These are phyloP conservation scores for Holothuria scabra DNA, from an alignment of 53 echinoderm and acorn worm genomes.

Conservation along the genomic window DNA sequence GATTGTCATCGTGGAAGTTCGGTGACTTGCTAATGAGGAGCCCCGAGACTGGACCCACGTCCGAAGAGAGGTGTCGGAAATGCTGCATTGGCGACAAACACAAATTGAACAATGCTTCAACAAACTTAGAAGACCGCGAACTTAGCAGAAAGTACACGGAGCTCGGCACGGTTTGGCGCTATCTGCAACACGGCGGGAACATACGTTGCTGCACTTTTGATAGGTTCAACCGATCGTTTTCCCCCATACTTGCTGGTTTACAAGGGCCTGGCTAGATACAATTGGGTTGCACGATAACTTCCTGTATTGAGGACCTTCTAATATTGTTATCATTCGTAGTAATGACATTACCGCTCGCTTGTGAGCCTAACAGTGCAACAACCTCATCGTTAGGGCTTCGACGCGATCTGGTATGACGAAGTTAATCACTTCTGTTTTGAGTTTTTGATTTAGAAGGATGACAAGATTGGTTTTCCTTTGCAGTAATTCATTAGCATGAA, in stretches of 20 bases:
- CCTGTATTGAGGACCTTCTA: slow-evolving; percentile 29
- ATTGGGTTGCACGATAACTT: slow-evolving; percentile 30
- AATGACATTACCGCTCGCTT: slow-evolving; percentile 28
- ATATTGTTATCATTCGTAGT: slow-evolving; percentile 23
- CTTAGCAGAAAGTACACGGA: slow-evolving; percentile 14
- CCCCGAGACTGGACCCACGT: neutral
- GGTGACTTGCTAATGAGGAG: slow-evolving; percentile 22
- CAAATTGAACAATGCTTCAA: slow-evolving; percentile 33
- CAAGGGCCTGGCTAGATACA: slow-evolving; percentile 27
- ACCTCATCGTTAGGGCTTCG: slow-evolving; percentile 25
- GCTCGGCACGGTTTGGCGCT: slow-evolving; percentile 7
- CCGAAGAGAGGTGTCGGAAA: slow-evolving; percentile 32
- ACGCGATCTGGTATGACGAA: neutral
- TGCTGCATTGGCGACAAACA: slow-evolving; percentile 34
- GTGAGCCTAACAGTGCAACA: slow-evolving; percentile 27
- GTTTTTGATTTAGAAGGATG: neutral
- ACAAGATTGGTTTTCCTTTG: slow-evolving; percentile 29
- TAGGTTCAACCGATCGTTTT: slow-evolving; percentile 19
- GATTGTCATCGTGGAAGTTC: slow-evolving; percentile 27
- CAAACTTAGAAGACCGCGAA: neutral
- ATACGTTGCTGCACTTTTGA: slow-evolving; percentile 34
- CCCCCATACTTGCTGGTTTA: slow-evolving; percentile 3
- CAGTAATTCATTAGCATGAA: slow-evolving; percentile 28
- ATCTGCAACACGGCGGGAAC: slow-evolving; percentile 5
- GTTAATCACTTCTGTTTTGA: slow-evolving; percentile 26